Evolutionary conservation across 2,888 invertebrate species (phyloP).

Genomic region (Cephus rjabovi): DNA sequence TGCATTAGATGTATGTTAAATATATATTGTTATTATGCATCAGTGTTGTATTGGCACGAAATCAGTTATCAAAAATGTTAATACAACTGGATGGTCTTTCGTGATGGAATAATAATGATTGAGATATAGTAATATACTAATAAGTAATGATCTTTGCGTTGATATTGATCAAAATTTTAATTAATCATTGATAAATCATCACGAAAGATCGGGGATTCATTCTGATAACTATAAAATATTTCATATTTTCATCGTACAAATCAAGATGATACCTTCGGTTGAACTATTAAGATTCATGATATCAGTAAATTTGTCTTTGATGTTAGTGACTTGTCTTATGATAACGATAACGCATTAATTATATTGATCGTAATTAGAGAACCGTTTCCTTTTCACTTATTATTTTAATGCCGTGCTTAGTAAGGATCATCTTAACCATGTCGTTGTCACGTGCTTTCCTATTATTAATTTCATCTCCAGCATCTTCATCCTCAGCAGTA

Average conservation of each 20-base stretch:
- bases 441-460: slow-evolving; percentile 61
- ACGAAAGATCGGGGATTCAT: background rate
- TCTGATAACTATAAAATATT: background rate
- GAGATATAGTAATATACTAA: too few relatives aligned
- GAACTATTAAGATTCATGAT: background rate
- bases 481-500: slow-evolving; percentile 31
- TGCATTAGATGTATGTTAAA: too few relatives aligned
- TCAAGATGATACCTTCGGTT: background rate
- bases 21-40: background rate
- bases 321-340: background rate
- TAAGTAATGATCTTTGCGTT: too few relatives aligned
- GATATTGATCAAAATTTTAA: background rate
- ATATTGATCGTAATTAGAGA: slow-evolving; percentile 45
- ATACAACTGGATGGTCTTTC: background rate
- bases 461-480: slow-evolving; percentile 3
- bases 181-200: background rate
- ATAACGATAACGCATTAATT: background rate
- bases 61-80: background rate
- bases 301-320: background rate
- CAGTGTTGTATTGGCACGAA: background rate
- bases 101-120: too few relatives aligned
- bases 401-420: slow-evolving; percentile 83
- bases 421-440: slow-evolving; percentile 79
- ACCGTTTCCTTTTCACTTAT: slow-evolving; percentile 83
- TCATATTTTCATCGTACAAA: background rate